Percentiles rank a stretch among this genome's conserved stretches.
phyloP scores from a whole-genome alignment of 2,797 vertebrate genomes.

The Eulemur albifrons region DNA sequence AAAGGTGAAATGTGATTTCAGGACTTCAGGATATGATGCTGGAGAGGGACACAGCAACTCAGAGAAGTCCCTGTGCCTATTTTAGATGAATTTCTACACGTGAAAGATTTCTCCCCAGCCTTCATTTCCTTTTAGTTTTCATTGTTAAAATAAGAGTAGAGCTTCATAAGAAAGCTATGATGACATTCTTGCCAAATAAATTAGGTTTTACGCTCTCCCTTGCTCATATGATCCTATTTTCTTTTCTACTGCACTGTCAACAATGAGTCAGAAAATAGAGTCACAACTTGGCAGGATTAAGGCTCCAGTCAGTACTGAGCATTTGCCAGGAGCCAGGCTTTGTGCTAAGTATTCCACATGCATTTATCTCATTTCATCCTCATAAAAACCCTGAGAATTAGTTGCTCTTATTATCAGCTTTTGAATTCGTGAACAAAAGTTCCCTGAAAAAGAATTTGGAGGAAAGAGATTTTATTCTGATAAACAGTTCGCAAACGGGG shows the following conservation, averaged over 20 bases:
- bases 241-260: not conserved
- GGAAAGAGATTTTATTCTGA: not conserved
- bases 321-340: not conserved
- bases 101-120: not conserved
- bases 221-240: not conserved
- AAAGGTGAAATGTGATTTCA: not conserved
- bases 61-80: not conserved
- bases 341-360: not conserved
- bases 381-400: not conserved
- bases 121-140: not conserved
- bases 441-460: not conserved
- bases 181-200: not conserved
- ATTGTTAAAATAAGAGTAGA: not conserved
- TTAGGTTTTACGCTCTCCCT: not conserved
- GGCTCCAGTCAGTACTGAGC: not conserved
- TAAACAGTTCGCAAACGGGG: not conserved
- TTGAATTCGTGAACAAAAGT: not conserved
- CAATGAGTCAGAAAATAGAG: not conserved
- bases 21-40: not conserved
- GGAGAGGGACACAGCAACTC: not conserved
- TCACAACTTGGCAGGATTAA: not conserved
- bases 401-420: not conserved
- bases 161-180: not conserved
- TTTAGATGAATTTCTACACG: not conserved
- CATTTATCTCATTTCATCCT: not conserved